Percentiles rank a stretch among this genome's conserved stretches.
Evolutionary conservation across 2,113 vertebrate genomes (phyloP).

Genomic region (Alectura lathami): DNA sequence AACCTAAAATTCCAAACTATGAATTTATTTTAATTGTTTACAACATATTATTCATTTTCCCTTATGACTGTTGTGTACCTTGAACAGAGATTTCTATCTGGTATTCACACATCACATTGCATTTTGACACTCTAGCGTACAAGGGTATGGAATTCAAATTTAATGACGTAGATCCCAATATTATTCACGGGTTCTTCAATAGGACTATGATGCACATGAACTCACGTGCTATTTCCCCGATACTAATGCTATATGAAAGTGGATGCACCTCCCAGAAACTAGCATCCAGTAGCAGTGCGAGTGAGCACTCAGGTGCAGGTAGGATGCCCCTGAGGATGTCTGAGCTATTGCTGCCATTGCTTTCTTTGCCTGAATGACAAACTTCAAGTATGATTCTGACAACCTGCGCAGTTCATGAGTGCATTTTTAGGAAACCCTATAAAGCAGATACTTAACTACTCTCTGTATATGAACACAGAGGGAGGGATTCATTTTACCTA

Average conservation of each 20-base stretch:
- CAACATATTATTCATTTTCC: neutral
- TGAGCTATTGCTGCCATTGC: neutral
- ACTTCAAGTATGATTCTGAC: neutral
- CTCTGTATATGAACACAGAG: neutral
- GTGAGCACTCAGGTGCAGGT: neutral
- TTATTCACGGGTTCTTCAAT: neutral
- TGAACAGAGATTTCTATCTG: neutral
- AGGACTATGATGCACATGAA: neutral
- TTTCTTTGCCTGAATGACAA: neutral
- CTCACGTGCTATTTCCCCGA: rapidly evolving
- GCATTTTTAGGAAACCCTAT: neutral
- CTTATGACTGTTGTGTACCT: neutral
- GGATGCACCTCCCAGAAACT: neutral
- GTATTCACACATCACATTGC: neutral
- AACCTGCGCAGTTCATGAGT: neutral
- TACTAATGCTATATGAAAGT: neutral
- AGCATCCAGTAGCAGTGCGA: neutral
- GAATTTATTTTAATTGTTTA: neutral
- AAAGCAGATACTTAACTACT: neutral
- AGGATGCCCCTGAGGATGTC: neutral
- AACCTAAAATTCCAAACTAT: neutral
- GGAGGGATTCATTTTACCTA: neutral
- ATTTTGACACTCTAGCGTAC: neutral
- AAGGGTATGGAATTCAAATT: neutral
- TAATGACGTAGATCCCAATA: neutral